Conservation (phyloP, 1,140 invertebrate species). For the Delia radicum region DNA sequence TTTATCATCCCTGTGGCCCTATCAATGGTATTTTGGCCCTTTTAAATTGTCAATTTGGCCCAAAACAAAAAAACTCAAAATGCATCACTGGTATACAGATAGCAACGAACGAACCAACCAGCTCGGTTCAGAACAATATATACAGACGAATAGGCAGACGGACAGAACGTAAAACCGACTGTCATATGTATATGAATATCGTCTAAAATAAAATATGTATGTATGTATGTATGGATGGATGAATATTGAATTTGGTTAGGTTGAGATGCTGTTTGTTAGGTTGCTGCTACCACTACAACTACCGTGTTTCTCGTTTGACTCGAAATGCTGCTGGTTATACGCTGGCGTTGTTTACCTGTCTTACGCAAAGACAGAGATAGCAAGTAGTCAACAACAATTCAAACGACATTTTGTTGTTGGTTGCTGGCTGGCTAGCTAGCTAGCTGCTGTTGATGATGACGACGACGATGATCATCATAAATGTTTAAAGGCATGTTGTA, state of each 20-base stretch:
- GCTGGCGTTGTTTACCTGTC: slow-evolving; percentile 50
- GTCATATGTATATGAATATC: too few relatives aligned
- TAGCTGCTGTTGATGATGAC: not conserved
- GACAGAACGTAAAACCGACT: too few relatives aligned
- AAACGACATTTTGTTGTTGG: not conserved
- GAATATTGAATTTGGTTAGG: not conserved
- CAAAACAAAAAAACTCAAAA: too few relatives aligned
- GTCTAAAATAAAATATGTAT: too few relatives aligned
- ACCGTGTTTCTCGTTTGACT: slow-evolving; percentile 40
- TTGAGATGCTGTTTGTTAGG: too few relatives aligned
- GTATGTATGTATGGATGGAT: not conserved
- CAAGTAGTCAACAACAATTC: slow-evolving; percentile 20
- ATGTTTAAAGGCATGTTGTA: not conserved
- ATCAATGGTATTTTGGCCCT: too few relatives aligned
- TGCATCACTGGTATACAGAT: too few relatives aligned
- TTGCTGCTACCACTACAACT: not conserved
- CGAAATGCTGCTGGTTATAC: slow-evolving; percentile 36
- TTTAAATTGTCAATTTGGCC: too few relatives aligned
- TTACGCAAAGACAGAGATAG: slow-evolving; percentile 48
- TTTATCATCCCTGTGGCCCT: too few relatives aligned
- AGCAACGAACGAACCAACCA: too few relatives aligned
- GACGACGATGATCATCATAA: not conserved
- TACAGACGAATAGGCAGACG: too few relatives aligned
- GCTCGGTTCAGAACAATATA: too few relatives aligned
- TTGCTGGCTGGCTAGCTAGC: not conserved